These are phyloP conservation scores for Hemithea aestivaria DNA, from an alignment of 2,888 invertebrate species.

Conservation along the genomic window DNA sequence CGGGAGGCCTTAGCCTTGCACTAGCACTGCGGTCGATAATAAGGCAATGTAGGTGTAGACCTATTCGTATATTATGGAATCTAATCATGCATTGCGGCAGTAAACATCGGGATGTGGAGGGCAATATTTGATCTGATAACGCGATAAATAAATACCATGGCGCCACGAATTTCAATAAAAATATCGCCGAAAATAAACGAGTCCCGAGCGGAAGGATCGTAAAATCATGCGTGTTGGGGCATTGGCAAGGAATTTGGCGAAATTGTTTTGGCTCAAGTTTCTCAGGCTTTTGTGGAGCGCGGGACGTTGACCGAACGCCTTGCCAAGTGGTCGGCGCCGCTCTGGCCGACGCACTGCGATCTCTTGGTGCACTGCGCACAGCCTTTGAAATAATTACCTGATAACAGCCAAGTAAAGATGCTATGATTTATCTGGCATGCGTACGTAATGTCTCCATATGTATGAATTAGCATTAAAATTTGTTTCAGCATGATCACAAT, in stretches of 20 bases:
- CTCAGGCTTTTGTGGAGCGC: constrained; percentile 69
- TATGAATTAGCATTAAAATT: no score
- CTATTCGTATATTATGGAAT: constrained; percentile 29
- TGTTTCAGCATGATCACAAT: no score
- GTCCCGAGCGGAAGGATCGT: constrained; percentile 55
- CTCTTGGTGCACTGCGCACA: constrained; percentile 69
- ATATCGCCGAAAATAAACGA: constrained; percentile 60
- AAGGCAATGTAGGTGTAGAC: no score
- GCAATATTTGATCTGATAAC: constrained; percentile 56
- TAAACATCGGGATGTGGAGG: constrained; percentile 40
- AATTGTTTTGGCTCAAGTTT: constrained; percentile 74
- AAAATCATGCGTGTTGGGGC: constrained; percentile 71
- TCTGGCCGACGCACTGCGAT: constrained; percentile 70
- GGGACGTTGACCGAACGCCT: constrained; percentile 71
- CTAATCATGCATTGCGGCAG: constrained; percentile 32
- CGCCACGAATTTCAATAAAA: constrained; percentile 58
- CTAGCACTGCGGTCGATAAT: no score
- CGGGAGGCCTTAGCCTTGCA: no score
- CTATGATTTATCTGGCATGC: no score
- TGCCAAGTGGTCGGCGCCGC: constrained; percentile 76
- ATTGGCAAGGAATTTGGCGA: constrained; percentile 71
- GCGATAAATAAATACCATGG: constrained; percentile 50
- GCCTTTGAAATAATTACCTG: no score
- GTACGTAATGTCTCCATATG: no score
- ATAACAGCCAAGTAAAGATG: no score